phyloP scores from a whole-genome alignment of 2,113 vertebrate genomes.

The Microtus pennsylvanicus region DNA sequence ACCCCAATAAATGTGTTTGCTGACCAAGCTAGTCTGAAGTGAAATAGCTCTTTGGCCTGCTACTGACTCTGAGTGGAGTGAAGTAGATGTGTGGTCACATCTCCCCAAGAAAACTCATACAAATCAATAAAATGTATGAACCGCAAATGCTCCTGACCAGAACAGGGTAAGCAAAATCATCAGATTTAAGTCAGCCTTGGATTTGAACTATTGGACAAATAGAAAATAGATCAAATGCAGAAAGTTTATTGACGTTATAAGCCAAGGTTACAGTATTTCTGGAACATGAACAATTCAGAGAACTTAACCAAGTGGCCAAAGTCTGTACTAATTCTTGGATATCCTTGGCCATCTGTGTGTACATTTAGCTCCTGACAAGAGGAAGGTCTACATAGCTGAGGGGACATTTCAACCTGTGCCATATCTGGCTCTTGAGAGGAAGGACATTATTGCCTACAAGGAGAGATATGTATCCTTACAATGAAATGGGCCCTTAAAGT shows the following conservation, averaged over 20 bases:
- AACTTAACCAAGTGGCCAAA: background rate
- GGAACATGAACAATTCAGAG: background rate
- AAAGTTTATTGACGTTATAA: background rate
- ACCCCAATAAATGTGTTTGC: background rate
- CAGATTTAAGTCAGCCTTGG: background rate
- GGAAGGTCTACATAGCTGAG: fast-evolving
- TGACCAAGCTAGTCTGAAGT: background rate
- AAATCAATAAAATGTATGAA: no score
- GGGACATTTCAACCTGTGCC: fast-evolving
- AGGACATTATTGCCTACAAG: background rate
- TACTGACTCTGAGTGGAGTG: background rate
- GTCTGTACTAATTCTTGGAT: background rate
- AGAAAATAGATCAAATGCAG: fast-evolving
- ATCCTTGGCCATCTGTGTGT: background rate
- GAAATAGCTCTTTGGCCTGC: background rate
- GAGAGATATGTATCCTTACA: background rate
- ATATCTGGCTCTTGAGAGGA: background rate
- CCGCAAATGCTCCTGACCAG: background rate
- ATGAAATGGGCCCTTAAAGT: background rate
- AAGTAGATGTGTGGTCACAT: background rate
- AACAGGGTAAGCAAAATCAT: background rate
- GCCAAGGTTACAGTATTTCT: fast-evolving
- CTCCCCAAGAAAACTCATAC: background rate
- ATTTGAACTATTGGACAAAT: background rate
- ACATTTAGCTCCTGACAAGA: background rate